Base-by-base conservation (phyloP, 2,113 vertebrate species). In the Ivindomyrus marchei region DNA sequence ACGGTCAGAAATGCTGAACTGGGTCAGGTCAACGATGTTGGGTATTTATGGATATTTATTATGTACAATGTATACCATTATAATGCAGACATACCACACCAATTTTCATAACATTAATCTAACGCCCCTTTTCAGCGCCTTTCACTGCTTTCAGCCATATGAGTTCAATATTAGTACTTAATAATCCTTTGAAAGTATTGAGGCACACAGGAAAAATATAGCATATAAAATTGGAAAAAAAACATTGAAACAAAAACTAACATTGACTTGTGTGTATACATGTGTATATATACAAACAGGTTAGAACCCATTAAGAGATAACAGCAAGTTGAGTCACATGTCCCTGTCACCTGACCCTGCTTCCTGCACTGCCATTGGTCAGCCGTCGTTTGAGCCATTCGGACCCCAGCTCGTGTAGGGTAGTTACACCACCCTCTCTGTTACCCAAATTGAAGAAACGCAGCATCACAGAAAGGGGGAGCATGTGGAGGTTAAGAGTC, bases 1-100 rank as follows among this genome's bases (percentile, higher is more conserved):
- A 2, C 0, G 3, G 36, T 39, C 31, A 77, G 66, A 31, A 77
- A 36, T 77, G 31, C n/a, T 66, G 8, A 27, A 31, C 62, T 70
- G 36, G 74, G 36, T 80, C 36, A 47, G 47, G 24, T 5, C 45
- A 27, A n/a, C 45, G 24, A 6, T 46, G 83, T 6, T 15, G n/a
- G n/a, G 45, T 27, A 9, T 47, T 21, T 86, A 86, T 15, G n/a
- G 84, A 27, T 50, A n/a, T 86, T 93, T 94, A 94, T 92, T 95
- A 95, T 95, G 92, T 95, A 95, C 94, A 95, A 91, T 94, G 90
- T 94, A 93, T 93, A 93, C 91, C 93, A 93, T 93, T 90, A 90
- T 94, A 92, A 93, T 91, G 89, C 91, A 93, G 91, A 94, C 92
- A 91, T 92, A 93, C 92, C 92, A 94, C 92, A 93, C 45, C 94